phyloP scores from a whole-genome alignment of 2,888 invertebrate species.

The Melitaea athalia region DNA sequence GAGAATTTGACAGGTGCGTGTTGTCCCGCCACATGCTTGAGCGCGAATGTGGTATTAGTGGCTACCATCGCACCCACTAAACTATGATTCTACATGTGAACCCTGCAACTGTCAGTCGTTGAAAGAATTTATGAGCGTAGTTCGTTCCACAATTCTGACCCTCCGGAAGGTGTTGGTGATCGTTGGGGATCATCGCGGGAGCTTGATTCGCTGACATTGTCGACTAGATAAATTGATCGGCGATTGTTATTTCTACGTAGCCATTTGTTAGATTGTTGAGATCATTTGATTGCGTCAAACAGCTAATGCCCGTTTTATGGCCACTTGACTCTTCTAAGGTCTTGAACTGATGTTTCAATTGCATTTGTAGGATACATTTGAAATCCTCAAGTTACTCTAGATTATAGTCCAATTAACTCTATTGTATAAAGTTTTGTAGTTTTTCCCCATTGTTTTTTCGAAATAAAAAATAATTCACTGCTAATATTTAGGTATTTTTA shows the following conservation, averaged over 20 bases:
- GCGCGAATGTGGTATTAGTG: constrained; percentile 55
- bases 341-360: background rate
- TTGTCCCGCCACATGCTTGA: constrained; percentile 64
- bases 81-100: constrained; percentile 66
- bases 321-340: background rate
- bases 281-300: constrained; percentile 1
- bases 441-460: too few species aligned
- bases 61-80: constrained; percentile 53
- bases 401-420: too few species aligned
- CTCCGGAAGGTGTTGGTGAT: constrained; percentile 62
- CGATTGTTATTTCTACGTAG: constrained; percentile 33
- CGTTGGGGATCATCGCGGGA: constrained; percentile 48
- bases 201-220: constrained; percentile 50
- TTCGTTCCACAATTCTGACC: constrained; percentile 52
- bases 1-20: constrained; percentile 56
- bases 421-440: too few species aligned
- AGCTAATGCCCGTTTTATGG: background rate
- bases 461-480: too few species aligned
- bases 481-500: too few species aligned
- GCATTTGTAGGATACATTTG: background rate
- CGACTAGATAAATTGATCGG: constrained; percentile 41
- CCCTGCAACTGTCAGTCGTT: constrained; percentile 69
- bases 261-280: constrained; percentile 25
- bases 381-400: background rate
- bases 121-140: constrained; percentile 78